Conservation (phyloP, 2,888 invertebrate species). For the Harmothoe impar region DNA sequence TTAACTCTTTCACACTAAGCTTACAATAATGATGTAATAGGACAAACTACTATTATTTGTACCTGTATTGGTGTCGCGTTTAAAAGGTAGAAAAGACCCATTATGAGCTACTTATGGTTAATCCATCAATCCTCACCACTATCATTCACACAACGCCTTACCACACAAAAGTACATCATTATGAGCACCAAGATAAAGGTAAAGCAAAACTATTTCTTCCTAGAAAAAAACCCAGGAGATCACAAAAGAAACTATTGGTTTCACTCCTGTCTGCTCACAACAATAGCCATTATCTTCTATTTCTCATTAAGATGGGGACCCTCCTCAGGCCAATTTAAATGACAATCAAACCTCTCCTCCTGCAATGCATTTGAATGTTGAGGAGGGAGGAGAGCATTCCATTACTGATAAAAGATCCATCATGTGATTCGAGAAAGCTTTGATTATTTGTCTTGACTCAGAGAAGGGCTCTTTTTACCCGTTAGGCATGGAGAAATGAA, state of each 20-base stretch:
- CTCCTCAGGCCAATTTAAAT: neutral
- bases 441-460: neutral
- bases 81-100: neutral
- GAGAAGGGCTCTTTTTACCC: neutral
- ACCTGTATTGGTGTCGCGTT: too few species aligned
- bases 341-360: neutral
- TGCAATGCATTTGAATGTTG: neutral
- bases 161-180: neutral
- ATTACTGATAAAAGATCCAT: neutral
- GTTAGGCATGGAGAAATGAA: too few species aligned
- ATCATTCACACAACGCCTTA: neutral
- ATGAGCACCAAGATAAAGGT: neutral
- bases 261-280: neutral
- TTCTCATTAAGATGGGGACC: conserved; percentile 4
- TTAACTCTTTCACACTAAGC: too few species aligned
- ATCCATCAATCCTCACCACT: neutral
- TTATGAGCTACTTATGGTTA: neutral
- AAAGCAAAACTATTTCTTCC: neutral
- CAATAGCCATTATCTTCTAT: conserved; percentile 15
- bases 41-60: too few species aligned
- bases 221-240: neutral
- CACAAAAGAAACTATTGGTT: neutral
- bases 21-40: too few species aligned
- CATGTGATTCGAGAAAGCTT: neutral
- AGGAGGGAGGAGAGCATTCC: neutral